Conservation (phyloP, 2,797 vertebrate genomes). For the Aplochiton taeniatus region DNA sequence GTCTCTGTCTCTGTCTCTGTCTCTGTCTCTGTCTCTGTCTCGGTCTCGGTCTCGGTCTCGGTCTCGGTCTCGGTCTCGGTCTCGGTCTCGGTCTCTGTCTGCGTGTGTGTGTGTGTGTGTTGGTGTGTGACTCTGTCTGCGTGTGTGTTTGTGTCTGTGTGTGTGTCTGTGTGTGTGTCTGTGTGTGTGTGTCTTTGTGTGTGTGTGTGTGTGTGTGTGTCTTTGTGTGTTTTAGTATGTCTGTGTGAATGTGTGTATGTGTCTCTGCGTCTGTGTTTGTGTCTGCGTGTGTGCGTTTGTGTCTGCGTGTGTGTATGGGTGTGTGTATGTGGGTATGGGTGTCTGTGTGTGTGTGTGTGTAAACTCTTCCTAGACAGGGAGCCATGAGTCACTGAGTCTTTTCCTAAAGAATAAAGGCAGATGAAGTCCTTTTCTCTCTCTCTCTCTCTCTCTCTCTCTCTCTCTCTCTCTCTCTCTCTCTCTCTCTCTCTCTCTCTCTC, state of each 20-base stretch:
- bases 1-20: too few species aligned
- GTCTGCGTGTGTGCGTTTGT: neutral
- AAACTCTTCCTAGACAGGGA: too few species aligned
- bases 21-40: too few species aligned
- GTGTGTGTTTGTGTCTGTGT: constrained; percentile 6
- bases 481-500: too few species aligned
- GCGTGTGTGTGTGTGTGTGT: constrained; percentile 14
- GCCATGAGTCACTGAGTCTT: too few species aligned
- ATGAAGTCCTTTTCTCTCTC: too few species aligned
- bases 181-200: neutral
- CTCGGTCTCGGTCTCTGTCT: constrained; percentile 25
- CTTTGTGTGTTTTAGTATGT: too few species aligned
- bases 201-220: neutral
- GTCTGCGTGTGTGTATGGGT: neutral
- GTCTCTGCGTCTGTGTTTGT: constrained; percentile 8
- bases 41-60: constrained; percentile 25
- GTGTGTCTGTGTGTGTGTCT: neutral
- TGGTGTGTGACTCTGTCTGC: neutral
- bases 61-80: neutral
- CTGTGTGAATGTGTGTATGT: neutral
- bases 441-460: too few species aligned
- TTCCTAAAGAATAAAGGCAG: too few species aligned
- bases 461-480: too few species aligned
- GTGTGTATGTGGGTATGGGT: neutral
- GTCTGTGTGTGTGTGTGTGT: neutral